Conservation (phyloP, 2,113 vertebrate genomes). For the Dromas ardeola region DNA sequence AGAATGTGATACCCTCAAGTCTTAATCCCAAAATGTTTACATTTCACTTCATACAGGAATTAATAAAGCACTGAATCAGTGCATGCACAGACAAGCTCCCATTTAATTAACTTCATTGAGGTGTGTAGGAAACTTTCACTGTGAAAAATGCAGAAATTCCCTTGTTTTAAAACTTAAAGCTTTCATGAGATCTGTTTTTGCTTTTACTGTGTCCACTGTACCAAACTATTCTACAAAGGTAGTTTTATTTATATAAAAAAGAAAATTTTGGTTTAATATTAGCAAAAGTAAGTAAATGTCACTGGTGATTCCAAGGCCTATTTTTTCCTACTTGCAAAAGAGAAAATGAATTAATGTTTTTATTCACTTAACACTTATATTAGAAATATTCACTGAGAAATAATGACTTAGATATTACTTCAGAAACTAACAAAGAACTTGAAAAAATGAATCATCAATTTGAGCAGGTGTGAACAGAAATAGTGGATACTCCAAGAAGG, state of each 20-base stretch:
- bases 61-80: neutral
- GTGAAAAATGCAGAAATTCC: neutral
- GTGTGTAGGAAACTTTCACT: neutral
- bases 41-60: neutral
- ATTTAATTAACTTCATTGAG: neutral
- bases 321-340: neutral
- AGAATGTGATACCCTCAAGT: neutral
- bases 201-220: neutral
- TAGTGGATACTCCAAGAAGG: neutral
- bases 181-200: neutral
- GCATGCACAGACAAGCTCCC: neutral
- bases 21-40: neutral
- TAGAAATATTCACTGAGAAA: neutral
- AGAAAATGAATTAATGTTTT: neutral
- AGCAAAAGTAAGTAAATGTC: neutral
- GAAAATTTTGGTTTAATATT: neutral
- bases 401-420: neutral
- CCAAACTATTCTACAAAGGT: neutral
- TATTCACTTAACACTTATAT: neutral
- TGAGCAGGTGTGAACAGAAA: neutral
- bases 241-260: neutral
- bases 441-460: neutral
- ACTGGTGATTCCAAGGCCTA: neutral
- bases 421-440: neutral
- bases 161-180: neutral